Base-by-base conservation (phyloP, 2,888 invertebrate genomes). In the Merodon equestris region DNA sequence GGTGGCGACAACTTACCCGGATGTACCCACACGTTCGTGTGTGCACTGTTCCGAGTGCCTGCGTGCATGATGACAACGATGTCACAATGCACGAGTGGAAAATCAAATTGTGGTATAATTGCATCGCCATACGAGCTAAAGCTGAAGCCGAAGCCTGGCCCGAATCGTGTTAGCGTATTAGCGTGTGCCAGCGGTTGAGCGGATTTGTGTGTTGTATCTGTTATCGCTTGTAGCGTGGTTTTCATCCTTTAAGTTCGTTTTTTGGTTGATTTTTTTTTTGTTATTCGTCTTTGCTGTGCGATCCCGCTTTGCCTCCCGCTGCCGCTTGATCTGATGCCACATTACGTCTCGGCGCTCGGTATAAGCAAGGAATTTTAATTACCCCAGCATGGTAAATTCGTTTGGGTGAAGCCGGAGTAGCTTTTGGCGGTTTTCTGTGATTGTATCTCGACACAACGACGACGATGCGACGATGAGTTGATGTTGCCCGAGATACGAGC, bases 361-460 rank as follows among this genome's bases (percentile, higher is more conserved):
- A 57, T 68, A 63, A 79, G 74, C 68, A 57, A 73, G 74, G 74
- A 79, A 79, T 79, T 79, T 79, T 79, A 79, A 79, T 79, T 79
- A 79, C 79, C 79, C n/a, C 74, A 58, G 54, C 53, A 74, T 68
- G 79, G 79, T 48, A 74, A 64, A 70, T 79, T 70, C 79, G 68
- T 79, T 74, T 64, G 63, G 38, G 64, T 4, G 27, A 53, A 57
- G 57, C 18, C 54, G 45, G 64, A 50, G 68, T 68, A 68, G 50
- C 79, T 74, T 79, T 79, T 79, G 79, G 79, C 79, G 79, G 34
- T 79, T 74, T 79, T 79, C 79, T 79, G 79, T 79, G 79, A 79
- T 79, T 79, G 79, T 79, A 79, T 79, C 79, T 79, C 74, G 68
- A 79, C 79, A 79, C 74, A 74, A 27, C 27, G 27, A 27, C 27